Base-by-base conservation (phyloP, 2,113 vertebrate genomes). In the Caloenas nicobarica region DNA sequence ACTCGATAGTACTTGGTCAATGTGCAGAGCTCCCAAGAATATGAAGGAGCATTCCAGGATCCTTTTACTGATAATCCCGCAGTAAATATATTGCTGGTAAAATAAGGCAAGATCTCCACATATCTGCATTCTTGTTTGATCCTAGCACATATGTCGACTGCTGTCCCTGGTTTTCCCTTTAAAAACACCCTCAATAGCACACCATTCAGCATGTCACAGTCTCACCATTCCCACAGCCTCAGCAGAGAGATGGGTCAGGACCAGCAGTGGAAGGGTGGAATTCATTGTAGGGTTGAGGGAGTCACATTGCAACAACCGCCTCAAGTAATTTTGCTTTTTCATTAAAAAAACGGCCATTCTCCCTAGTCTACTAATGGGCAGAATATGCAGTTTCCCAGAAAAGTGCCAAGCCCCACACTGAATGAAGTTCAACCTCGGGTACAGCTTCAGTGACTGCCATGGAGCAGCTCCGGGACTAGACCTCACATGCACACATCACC, bases 151-250 rank as follows among this genome's bases (percentile, higher is more conserved):
- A 76, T 2, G 23, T 58, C 64, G 58, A 69, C 73, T 48, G 42
- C 26, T 42, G 31, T 95, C 78, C 34, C 12, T 76, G 29, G n/a
- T 65, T 69, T 93, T 89, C 78, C 88, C 83, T 93, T 93, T 86
- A 69, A 65, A 91, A 91, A 78, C n/a, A 92, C 50, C 71, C 66
- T 79, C 58, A 80, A 31, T 29, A 91, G 64, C 74, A 76, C 89
- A 85, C 81, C 78, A 91, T 91, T 93, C 94, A 92, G 89, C 89
- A 91, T 84, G 84, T 95, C 84, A 86, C 86, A 92, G 79, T 78
- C 91, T 95, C 93, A 87, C 88, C 73, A 81, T 69, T 95, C 78
- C 88, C 79, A 86, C 70, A 71, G 54, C 61, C 86, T 91, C 83
- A 86, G 72, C 80, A 92, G 86, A 95, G 33, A 80, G 76, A 93